Base-by-base conservation (phyloP, 2,888 invertebrate genomes). In the Ormia ochracea region DNA sequence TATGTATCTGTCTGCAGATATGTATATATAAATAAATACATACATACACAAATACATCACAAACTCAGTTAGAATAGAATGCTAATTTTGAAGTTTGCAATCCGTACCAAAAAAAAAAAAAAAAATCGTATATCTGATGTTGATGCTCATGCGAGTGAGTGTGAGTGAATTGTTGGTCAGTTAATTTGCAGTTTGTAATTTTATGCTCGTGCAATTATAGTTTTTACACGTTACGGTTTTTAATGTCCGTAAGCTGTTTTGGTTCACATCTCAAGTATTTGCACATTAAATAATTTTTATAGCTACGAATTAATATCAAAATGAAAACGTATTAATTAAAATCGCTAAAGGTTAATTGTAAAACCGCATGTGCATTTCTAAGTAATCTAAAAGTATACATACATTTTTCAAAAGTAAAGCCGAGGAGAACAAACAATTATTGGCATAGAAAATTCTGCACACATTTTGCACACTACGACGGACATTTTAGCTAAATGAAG, bases 221-320 rank as follows among this genome's bases (percentile, higher is more conserved):
- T 65, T 48, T 63, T 19, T 28, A 23, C 21, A 65, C 38, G 54
- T 65, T 73, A 56, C 56, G 61, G 73, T 65, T 56, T 56, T 73
- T 73, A 56, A 73, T 65, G 48, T 19, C 56, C 63, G 56, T 74
- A 74, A 65, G 73, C 56, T 74, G 73, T 74, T 74, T 28, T 14
- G 38, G 56, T 65, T 65, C 63, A 74, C 73, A 74, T 48, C 36
- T 59, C 21, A 59, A 59, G 68, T 54, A 23, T 21, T 38, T 21
- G 14, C 14, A 10, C 14, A 68, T 38, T 12, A 17, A 65, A 65
- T 14, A 3, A 45, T 36, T 65, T 54, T 73, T 21, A 56, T 28
- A 28, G 28, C 56, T 28, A 56, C 38, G 56, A 65, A 65, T 73
- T 73, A 28, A 45, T 73, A 38, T 28, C 28, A 45, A 54, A 65